These are phyloP conservation scores for Tromatobia lineatoria DNA, from an alignment of 2,888 invertebrate species.

Conservation along the genomic window DNA sequence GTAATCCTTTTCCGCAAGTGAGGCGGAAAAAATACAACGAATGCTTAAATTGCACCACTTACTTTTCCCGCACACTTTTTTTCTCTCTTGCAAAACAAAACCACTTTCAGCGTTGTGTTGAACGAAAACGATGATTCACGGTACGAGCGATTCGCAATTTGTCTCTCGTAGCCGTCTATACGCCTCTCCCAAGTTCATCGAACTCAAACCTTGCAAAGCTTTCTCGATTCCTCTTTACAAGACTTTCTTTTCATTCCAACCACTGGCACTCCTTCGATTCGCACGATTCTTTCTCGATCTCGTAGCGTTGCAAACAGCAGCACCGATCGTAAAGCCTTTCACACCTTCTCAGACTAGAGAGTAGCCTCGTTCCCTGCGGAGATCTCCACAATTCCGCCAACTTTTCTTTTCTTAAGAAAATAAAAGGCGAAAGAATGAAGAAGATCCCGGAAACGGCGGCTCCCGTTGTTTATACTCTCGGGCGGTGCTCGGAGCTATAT, in stretches of 20 bases:
- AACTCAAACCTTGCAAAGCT: too few relatives aligned
- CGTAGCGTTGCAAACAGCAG: background rate
- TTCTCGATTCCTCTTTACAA: too few relatives aligned
- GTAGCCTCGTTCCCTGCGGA: background rate
- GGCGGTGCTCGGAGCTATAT: background rate
- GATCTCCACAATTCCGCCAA: background rate
- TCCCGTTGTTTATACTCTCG: background rate
- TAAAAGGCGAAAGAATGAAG: background rate
- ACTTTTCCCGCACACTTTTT: too few relatives aligned
- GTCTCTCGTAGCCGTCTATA: constrained; percentile 17
- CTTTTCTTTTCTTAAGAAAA: background rate
- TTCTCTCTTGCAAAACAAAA: too few relatives aligned
- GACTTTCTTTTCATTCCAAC: too few relatives aligned
- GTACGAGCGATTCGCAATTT: constrained; percentile 54
- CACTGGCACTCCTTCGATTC: constrained; percentile 48
- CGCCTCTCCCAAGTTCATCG: too few relatives aligned
- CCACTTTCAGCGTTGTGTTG: constrained; percentile 18
- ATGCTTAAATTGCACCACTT: too few relatives aligned
- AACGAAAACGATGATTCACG: constrained; percentile 49
- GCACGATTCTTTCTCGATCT: constrained; percentile 36
- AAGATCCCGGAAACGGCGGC: constrained; percentile 17
- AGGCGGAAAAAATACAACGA: too few relatives aligned
- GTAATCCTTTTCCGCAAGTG: too few relatives aligned
- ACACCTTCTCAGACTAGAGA: background rate
- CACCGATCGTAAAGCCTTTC: constrained; percentile 37